These are phyloP conservation scores for Pegoplata infirma DNA, from an alignment of 2,888 invertebrate species.

Conservation along the genomic window DNA sequence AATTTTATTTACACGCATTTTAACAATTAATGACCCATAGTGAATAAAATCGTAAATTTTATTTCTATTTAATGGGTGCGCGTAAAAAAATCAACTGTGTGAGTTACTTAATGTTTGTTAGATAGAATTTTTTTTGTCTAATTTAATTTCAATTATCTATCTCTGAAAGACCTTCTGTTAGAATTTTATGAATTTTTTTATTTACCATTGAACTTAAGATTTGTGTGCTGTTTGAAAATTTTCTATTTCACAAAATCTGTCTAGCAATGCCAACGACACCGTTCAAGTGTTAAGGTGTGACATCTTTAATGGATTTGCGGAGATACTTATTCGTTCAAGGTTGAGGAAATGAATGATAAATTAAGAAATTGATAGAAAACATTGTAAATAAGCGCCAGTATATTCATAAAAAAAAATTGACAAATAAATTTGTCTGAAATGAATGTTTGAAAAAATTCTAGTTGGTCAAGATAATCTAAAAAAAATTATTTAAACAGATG, in stretches of 20 bases:
- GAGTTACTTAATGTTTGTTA: background rate
- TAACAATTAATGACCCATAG: slow-evolving; percentile 13
- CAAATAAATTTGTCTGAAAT: slow-evolving; percentile 6
- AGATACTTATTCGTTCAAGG: slow-evolving; percentile 19
- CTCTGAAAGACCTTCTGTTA: slow-evolving; percentile 11
- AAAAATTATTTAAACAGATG: background rate
- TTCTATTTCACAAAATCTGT: background rate
- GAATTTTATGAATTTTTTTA: slow-evolving; percentile 1
- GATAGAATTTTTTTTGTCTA: background rate
- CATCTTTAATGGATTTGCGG: background rate
- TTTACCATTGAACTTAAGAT: slow-evolving; percentile 43
- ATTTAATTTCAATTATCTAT: slow-evolving; percentile 8
- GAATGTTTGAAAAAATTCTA: background rate
- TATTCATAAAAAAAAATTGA: background rate
- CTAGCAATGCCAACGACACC: slow-evolving; percentile 23
- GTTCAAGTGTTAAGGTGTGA: slow-evolving; percentile 30
- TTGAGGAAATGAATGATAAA: slow-evolving; percentile 45
- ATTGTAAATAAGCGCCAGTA: slow-evolving; percentile 11
- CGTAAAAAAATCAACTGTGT: background rate
- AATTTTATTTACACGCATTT: background rate
- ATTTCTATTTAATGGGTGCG: slow-evolving; percentile 2
- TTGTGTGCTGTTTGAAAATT: background rate
- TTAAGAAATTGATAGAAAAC: slow-evolving; percentile 19
- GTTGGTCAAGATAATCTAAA: slow-evolving; percentile 5
- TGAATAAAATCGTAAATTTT: background rate